phyloP scores from a whole-genome alignment of 2,113 vertebrate genomes.

The Phyllopteryx taeniolatus region DNA sequence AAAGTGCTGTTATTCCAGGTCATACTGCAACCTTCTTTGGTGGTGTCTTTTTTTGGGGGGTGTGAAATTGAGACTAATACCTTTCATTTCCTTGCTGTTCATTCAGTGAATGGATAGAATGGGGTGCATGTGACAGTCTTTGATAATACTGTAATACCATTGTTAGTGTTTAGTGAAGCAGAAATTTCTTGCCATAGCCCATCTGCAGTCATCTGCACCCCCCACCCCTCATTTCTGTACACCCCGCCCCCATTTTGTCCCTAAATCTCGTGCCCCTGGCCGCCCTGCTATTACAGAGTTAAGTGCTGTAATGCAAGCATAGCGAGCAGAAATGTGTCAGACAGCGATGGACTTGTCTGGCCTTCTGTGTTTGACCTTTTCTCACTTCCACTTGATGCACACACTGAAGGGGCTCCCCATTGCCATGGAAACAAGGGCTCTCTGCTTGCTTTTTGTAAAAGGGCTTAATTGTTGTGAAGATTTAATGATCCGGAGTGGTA shows the following conservation, averaged over 20 bases:
- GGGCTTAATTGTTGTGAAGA: constrained; percentile 76
- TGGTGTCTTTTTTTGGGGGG: not conserved
- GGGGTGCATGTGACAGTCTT: constrained; percentile 56
- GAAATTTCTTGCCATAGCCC: constrained; percentile 60
- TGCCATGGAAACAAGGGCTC: constrained; percentile 71
- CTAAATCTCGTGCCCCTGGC: constrained; percentile 51
- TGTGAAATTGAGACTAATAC: not conserved
- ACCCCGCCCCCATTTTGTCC: not conserved
- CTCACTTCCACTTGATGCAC: constrained; percentile 66
- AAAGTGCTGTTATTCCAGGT: too few relatives aligned
- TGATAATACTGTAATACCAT: constrained; percentile 68
- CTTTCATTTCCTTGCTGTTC: constrained; percentile 19
- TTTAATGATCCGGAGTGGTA: constrained; percentile 74
- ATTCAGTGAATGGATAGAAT: constrained; percentile 33
- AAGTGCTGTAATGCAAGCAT: constrained; percentile 73
- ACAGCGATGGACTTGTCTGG: constrained; percentile 69
- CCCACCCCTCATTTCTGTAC: not conserved
- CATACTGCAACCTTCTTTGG: too few relatives aligned
- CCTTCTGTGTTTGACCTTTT: constrained; percentile 72
- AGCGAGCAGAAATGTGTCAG: constrained; percentile 70
- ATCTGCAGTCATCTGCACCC: constrained; percentile 23
- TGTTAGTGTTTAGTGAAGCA: constrained; percentile 64
- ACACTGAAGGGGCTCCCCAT: constrained; percentile 68
- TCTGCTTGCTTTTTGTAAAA: constrained; percentile 71
- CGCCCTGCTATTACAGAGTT: constrained; percentile 68